These are phyloP conservation scores for Spatula clypeata DNA, from an alignment of 2,797 vertebrate genomes.

Conservation along the genomic window DNA sequence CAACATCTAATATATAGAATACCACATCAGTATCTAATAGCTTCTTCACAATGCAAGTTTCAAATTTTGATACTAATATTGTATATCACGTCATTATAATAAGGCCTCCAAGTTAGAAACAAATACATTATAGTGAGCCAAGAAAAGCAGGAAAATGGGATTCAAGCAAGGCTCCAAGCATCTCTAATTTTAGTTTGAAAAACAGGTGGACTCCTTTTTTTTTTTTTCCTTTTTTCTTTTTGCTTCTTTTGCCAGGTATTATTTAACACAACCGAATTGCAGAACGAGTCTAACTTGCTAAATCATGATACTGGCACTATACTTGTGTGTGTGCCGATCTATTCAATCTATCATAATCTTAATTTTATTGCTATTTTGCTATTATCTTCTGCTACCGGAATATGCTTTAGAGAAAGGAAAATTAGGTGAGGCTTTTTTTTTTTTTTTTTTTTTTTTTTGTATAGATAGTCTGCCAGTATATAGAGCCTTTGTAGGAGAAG, in stretches of 20 bases:
- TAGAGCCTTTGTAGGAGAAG: neutral
- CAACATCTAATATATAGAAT: neutral
- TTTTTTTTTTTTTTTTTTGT: neutral
- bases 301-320: neutral
- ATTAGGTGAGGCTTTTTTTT: neutral
- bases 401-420: neutral
- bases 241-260: neutral
- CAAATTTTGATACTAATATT: neutral
- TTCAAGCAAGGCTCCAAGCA: neutral
- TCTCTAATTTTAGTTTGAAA: neutral
- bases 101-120: neutral
- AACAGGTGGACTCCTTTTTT: neutral
- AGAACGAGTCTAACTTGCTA: neutral
- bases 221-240: no score
- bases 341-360: neutral
- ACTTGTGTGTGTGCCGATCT: neutral
- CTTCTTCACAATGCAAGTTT: neutral
- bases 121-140: neutral
- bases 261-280: neutral
- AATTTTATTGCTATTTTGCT: neutral
- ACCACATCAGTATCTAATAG: neutral
- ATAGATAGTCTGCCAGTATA: neutral
- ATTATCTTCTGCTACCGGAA: neutral
- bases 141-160: neutral
- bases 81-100: neutral